Percentiles rank a stretch among this genome's conserved stretches.
Conservation (phyloP, 2,888 invertebrate species). For the Dorcus parallelipipedus region DNA sequence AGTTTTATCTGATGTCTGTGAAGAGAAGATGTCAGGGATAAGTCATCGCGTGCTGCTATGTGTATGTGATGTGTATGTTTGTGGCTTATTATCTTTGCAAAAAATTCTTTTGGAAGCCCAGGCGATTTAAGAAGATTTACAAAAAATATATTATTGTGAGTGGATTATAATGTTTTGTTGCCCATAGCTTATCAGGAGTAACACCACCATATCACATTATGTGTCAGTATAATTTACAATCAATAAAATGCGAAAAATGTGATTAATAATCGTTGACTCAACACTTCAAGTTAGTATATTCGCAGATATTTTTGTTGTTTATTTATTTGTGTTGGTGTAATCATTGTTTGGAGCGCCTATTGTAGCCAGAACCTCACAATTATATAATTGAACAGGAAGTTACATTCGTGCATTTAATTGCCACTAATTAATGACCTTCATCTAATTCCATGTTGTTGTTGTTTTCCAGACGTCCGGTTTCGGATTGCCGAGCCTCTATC, state of each 20-base stretch:
- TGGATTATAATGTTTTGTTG: no score
- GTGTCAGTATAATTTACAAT: no score
- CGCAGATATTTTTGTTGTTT: no score
- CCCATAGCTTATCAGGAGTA: no score
- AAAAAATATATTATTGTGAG: conserved; percentile 31
- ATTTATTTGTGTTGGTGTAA: not conserved
- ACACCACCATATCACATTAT: no score
- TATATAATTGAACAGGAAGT: not conserved
- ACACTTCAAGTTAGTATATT: no score
- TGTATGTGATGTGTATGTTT: conserved; percentile 37
- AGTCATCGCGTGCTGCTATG: conserved; percentile 4
- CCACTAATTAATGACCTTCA: not conserved
- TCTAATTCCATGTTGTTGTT: conserved; percentile 24
- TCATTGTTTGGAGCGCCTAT: not conserved
- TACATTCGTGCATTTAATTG: not conserved
- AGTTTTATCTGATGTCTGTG: conserved; percentile 6
- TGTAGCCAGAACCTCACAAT: not conserved
- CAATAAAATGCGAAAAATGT: no score
- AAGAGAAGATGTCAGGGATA: conserved; percentile 12
- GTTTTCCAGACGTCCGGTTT: conserved; percentile 74
- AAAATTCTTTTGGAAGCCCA: conserved; percentile 42
- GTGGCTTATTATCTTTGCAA: conserved; percentile 44
- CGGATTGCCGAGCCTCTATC: conserved; percentile 94
- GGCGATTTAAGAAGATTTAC: conserved; percentile 35
- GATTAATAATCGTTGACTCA: no score